Percentiles rank a stretch among this genome's conserved stretches.
These are phyloP conservation scores for Antrozous pallidus DNA, from an alignment of 2,797 vertebrate genomes.

Conservation along the genomic window DNA sequence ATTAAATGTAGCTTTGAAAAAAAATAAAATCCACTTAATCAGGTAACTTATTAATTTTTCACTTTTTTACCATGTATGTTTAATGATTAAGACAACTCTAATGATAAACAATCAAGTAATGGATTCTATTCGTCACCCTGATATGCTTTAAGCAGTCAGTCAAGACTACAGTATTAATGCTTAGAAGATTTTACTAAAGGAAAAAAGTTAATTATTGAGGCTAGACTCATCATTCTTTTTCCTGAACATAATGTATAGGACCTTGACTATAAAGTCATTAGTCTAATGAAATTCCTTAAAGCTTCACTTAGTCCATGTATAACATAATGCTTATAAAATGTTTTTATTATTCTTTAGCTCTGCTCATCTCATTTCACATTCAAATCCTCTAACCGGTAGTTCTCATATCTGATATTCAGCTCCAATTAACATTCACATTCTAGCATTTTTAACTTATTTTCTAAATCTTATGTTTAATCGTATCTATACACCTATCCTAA, in stretches of 20 bases:
- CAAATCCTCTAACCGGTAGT: background rate
- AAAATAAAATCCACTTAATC: constrained; percentile 40
- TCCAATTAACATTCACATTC: constrained; percentile 19
- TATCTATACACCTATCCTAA: background rate
- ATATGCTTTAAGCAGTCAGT: constrained; percentile 42
- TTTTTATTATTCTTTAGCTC: background rate
- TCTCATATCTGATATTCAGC: background rate
- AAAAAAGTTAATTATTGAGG: constrained; percentile 52
- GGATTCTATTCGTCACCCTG: constrained; percentile 63
- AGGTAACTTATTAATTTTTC: constrained; percentile 33
- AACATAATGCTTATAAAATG: background rate
- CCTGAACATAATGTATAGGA: constrained; percentile 31
- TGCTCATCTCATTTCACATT: background rate
- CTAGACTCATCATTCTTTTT: constrained; percentile 53
- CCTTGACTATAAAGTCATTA: constrained; percentile 2
- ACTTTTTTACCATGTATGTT: constrained; percentile 47
- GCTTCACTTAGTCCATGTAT: background rate
- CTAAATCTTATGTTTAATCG: background rate
- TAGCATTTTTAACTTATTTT: constrained; percentile 21
- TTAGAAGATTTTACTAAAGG: constrained; percentile 43
- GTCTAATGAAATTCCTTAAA: background rate
- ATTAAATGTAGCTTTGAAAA: constrained; percentile 48
- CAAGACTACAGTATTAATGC: constrained; percentile 6
- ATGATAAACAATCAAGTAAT: constrained; percentile 62
- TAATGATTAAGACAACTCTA: constrained; percentile 50